These are phyloP conservation scores for Silvanus unidentatus DNA, from an alignment of 2,888 invertebrate species.

Conservation along the genomic window DNA sequence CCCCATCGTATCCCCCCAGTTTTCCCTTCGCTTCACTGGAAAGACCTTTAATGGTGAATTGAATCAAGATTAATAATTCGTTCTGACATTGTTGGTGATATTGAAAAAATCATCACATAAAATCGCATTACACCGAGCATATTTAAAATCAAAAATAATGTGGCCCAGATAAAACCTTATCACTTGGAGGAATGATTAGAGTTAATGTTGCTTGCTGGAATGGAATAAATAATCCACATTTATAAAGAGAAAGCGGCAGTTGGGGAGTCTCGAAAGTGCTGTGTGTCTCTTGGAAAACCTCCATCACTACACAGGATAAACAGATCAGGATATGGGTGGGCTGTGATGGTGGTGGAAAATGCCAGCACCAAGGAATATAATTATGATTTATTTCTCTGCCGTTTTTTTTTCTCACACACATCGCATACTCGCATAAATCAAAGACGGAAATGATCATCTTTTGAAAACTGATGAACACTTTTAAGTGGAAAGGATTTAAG, in stretches of 20 bases:
- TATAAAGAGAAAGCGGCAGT: conserved; percentile 41
- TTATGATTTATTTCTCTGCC: conserved; percentile 28
- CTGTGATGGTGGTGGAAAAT: conserved; percentile 15
- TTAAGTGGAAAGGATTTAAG: too few species aligned
- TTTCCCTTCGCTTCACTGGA: too few species aligned
- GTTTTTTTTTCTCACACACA: not conserved
- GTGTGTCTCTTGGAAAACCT: conserved; percentile 26
- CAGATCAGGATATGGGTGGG: conserved; percentile 25
- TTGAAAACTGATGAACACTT: not conserved
- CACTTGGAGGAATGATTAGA: conserved; percentile 43
- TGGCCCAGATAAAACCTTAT: conserved; percentile 38
- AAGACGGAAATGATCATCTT: conserved; percentile 2
- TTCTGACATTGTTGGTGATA: too few species aligned
- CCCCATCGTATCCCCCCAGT: too few species aligned
- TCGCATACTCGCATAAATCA: conserved; percentile 19
- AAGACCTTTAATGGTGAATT: too few species aligned
- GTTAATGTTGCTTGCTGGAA: conserved; percentile 36
- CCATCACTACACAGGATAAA: conserved; percentile 24
- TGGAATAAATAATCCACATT: conserved; percentile 44
- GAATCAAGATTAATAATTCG: too few species aligned
- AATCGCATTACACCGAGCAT: too few species aligned
- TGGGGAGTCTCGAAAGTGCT: conserved; percentile 35
- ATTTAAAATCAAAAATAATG: conserved; percentile 40
- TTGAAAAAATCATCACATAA: too few species aligned
- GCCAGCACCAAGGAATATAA: conserved; percentile 20